phyloP scores from a whole-genome alignment of 2,888 invertebrate genomes.

The Parascotia fuliginaria region DNA sequence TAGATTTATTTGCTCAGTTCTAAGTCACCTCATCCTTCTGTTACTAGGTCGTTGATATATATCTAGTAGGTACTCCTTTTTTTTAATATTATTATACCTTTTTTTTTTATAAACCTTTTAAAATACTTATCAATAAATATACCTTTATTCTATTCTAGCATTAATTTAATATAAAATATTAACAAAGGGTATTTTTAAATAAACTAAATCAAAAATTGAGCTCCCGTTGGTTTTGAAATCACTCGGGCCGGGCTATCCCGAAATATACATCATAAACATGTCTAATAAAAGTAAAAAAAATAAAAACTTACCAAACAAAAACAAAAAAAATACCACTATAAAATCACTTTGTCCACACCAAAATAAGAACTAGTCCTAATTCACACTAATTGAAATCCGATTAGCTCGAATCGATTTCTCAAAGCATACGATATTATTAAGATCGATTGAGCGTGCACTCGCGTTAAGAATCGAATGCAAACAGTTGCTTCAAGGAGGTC shows the following conservation, averaged over 20 bases:
- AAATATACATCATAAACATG: not conserved
- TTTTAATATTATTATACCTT: too few species aligned
- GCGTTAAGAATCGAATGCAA: constrained; percentile 58
- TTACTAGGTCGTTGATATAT: too few species aligned
- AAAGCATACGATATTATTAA: constrained; percentile 28
- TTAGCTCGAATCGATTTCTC: constrained; percentile 9
- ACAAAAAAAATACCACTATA: constrained; percentile 35
- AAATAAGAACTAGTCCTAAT: constrained; percentile 38
- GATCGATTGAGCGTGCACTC: constrained; percentile 58
- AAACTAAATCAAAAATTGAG: too few species aligned
- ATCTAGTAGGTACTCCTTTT: too few species aligned
- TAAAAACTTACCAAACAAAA: constrained; percentile 39
- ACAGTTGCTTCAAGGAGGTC: constrained; percentile 59
- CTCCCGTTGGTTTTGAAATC: too few species aligned
- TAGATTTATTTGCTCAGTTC: too few species aligned
- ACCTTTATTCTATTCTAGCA: too few species aligned
- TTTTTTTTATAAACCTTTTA: too few species aligned
- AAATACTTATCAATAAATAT: too few species aligned
- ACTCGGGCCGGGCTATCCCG: not conserved
- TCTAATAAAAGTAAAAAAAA: constrained; percentile 3
- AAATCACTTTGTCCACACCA: constrained; percentile 31
- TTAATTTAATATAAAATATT: too few species aligned
- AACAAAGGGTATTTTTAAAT: too few species aligned
- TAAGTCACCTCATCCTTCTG: too few species aligned
- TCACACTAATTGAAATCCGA: constrained; percentile 25